Conservation (phyloP, 1,140 invertebrate species). For the Lordiphosa collinella region DNA sequence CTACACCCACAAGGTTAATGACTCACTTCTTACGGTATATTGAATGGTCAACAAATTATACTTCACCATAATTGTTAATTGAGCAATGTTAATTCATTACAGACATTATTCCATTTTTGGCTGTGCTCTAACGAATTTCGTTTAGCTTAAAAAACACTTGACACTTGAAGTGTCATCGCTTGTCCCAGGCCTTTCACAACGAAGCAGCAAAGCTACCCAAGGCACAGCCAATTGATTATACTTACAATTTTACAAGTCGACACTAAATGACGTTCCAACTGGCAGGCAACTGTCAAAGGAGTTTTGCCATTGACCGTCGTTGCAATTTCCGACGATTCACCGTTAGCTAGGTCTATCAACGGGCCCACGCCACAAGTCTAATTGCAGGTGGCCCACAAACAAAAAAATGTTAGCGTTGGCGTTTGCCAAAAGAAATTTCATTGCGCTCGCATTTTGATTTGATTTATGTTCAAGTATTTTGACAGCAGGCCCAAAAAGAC, state of each 20-base stretch:
- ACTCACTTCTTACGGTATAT: too few relatives aligned
- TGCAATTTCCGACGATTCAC: conserved; percentile 36
- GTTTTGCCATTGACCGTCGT: conserved; percentile 18
- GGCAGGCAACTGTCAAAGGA: conserved; percentile 6
- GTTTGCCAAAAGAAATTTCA: conserved; percentile 45
- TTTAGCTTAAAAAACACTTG: conserved; percentile 37
- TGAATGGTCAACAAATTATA: neutral
- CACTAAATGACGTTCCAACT: neutral
- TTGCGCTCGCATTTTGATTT: conserved; percentile 22
- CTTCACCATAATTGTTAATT: conserved; percentile 7
- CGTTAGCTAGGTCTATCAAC: neutral
- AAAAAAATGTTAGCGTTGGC: conserved; percentile 22
- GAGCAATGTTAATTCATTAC: conserved; percentile 18
- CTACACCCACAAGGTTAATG: too few relatives aligned
- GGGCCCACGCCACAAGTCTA: conserved; percentile 46
- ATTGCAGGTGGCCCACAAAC: conserved; percentile 52
- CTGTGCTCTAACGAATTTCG: conserved; percentile 22
- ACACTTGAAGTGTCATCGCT: conserved; percentile 50
- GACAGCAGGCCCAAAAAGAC: conserved; percentile 39
- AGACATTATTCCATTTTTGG: conserved; percentile 26
- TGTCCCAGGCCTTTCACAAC: conserved; percentile 36
- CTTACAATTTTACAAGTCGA: conserved; percentile 32
- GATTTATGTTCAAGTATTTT: conserved; percentile 62
- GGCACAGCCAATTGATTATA: conserved; percentile 27
- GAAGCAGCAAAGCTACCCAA: conserved; percentile 3